Evolutionary conservation across 1,140 invertebrate species (phyloP).

Genomic region (Bombus vancouverensis): DNA sequence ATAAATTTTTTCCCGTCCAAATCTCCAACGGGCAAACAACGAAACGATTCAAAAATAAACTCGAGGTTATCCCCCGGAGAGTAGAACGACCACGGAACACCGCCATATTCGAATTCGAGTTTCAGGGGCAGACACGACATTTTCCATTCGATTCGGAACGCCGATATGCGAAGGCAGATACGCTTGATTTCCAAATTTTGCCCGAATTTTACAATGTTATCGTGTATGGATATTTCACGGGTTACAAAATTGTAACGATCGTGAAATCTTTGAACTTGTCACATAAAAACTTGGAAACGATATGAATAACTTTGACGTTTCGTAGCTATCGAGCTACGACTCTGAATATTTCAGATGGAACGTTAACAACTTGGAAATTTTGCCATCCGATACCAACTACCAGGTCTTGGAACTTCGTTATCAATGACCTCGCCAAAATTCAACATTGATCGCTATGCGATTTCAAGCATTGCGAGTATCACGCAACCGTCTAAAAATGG

Average conservation of each 20-base stretch:
- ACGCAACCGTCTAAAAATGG: background rate
- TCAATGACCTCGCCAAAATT: background rate
- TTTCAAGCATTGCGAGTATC: background rate
- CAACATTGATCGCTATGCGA: background rate
- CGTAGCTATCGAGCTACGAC: no score
- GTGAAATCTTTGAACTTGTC: background rate
- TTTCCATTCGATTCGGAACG: background rate
- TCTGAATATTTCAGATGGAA: background rate
- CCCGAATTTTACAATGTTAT: background rate
- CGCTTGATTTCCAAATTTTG: background rate
- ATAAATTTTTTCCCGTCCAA: slow-evolving; percentile 5
- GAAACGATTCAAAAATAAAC: slow-evolving; percentile 32
- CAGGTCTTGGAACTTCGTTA: background rate
- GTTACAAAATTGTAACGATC: background rate
- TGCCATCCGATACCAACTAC: background rate
- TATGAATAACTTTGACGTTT: background rate
- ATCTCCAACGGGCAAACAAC: slow-evolving; percentile 20
- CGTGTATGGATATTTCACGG: background rate
- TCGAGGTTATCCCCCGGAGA: slow-evolving; percentile 7
- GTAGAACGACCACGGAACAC: background rate
- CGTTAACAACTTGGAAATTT: background rate
- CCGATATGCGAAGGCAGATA: no score
- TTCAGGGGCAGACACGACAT: background rate
- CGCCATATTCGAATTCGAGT: background rate
- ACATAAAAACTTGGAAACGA: background rate